These are phyloP conservation scores for Eumeta japonica DNA, from an alignment of 1,140 invertebrate genomes.

Conservation along the genomic window DNA sequence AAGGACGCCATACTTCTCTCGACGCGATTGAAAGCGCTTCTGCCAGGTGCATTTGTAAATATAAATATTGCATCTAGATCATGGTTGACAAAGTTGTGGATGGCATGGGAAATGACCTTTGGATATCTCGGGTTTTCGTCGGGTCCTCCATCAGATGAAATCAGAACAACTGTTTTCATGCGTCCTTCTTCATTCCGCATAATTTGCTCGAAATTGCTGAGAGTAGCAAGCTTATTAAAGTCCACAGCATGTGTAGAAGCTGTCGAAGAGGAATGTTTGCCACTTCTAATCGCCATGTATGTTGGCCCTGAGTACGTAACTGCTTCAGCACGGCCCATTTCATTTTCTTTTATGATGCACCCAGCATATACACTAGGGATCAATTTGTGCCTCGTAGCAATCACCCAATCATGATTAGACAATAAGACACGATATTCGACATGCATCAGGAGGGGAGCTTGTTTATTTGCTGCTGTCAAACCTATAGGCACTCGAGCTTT, in stretches of 20 bases:
- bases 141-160: constrained; percentile 38
- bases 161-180: constrained; percentile 38
- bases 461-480: constrained; percentile 38
- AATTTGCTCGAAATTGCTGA: too few relatives aligned
- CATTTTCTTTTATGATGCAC: constrained; percentile 20
- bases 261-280: constrained; percentile 28
- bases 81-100: constrained; percentile 30
- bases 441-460: too few relatives aligned
- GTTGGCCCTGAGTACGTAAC: constrained; percentile 41
- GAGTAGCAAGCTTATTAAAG: constrained; percentile 25
- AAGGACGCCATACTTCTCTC: constrained; percentile 39
- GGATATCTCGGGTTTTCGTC: constrained; percentile 46
- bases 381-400: too few relatives aligned
- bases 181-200: constrained; percentile 15
- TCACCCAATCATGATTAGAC: constrained; percentile 49
- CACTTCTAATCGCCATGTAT: constrained; percentile 38
- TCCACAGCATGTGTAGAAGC: constrained; percentile 32
- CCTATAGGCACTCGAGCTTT: constrained; percentile 46
- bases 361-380: too few relatives aligned
- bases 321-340: constrained; percentile 22
- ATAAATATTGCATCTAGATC: constrained; percentile 47
- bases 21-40: too few relatives aligned
- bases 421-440: constrained; percentile 36
- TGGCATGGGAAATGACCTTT: constrained; percentile 28
- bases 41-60: constrained; percentile 42